A percentile compares a stretch with the other conserved stretches of the same genome.
phyloP scores from a whole-genome alignment of 2,888 invertebrate genomes.

The Litoditis marina region DNA sequence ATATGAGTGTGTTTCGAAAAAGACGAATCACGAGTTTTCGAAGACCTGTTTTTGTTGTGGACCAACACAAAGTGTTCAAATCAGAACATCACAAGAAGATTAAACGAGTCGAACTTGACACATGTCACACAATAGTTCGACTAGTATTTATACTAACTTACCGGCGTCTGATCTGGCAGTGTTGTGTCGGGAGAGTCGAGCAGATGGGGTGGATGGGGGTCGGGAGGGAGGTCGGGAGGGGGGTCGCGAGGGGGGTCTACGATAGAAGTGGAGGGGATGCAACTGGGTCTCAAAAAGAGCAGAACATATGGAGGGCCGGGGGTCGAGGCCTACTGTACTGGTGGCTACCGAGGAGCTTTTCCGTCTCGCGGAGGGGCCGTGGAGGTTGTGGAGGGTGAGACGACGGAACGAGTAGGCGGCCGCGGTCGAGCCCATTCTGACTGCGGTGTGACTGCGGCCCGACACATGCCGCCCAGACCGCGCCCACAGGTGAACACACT shows the following conservation, averaged over 20 bases:
- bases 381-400: constrained; percentile 29
- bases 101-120: no score
- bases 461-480: no score
- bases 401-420: constrained; percentile 47
- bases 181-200: constrained; percentile 37
- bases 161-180: constrained; percentile 22
- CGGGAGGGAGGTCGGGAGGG: constrained; percentile 39
- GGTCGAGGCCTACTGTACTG: constrained; percentile 19
- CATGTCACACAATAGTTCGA: not conserved
- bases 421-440: constrained; percentile 51
- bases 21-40: no score
- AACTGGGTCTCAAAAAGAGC: no score
- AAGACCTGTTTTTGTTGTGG: no score
- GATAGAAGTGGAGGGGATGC: constrained; percentile 30
- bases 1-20: no score
- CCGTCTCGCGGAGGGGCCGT: constrained; percentile 10
- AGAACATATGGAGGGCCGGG: constrained; percentile 12
- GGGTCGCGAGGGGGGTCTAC: constrained; percentile 40
- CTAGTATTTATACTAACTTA: not conserved
- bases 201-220: constrained; percentile 34
- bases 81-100: no score
- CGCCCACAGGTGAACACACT: no score
- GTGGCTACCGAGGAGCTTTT: constrained; percentile 25
- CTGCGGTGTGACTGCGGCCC: no score
- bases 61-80: no score